A percentile compares a stretch with the other conserved stretches of the same genome.
phyloP scores from a whole-genome alignment of 1,140 invertebrate species.

The Odontomachus brunneus region DNA sequence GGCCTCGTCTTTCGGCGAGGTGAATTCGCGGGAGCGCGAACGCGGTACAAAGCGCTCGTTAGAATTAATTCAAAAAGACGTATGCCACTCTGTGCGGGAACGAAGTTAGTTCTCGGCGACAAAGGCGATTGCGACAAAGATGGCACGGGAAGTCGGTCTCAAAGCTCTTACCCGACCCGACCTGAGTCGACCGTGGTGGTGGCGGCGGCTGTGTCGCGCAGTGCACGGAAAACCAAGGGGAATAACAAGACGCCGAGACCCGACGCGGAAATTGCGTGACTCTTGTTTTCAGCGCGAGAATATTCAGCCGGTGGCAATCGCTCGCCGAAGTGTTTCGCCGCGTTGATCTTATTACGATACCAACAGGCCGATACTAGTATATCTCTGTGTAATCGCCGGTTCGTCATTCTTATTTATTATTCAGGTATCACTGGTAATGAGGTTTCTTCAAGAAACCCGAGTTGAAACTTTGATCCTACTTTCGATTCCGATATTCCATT shows the following conservation, averaged over 20 bases:
- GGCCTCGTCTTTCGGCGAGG: not conserved
- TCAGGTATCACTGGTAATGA: too few species aligned
- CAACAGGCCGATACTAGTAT: too few species aligned
- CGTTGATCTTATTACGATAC: too few species aligned
- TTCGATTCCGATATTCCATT: too few species aligned
- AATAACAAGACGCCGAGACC: conserved; percentile 24
- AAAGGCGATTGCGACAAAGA: conserved; percentile 48
- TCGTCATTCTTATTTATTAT: too few species aligned
- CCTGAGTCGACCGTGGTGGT: not conserved
- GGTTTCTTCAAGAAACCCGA: too few species aligned
- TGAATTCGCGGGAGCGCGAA: conserved; percentile 36
- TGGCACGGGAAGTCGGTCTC: conserved; percentile 51
- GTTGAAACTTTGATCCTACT: too few species aligned
- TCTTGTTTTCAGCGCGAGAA: conserved; percentile 15
- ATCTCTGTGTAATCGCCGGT: too few species aligned
- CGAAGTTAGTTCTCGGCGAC: conserved; percentile 58
- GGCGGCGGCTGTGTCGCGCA: not conserved
- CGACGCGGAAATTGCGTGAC: conserved; percentile 27
- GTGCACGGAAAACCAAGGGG: conserved; percentile 1
- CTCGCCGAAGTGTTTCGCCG: too few species aligned
- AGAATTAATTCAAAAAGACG: conserved; percentile 66
- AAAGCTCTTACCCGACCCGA: conserved; percentile 44
- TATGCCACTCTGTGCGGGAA: conserved; percentile 16
- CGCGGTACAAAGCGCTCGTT: conserved; percentile 56
- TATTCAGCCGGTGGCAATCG: not conserved